Percentiles rank a stretch among this genome's conserved stretches.
Conservation (phyloP, 2,113 vertebrate genomes). For the mouse (Mus musculus) region DNA sequence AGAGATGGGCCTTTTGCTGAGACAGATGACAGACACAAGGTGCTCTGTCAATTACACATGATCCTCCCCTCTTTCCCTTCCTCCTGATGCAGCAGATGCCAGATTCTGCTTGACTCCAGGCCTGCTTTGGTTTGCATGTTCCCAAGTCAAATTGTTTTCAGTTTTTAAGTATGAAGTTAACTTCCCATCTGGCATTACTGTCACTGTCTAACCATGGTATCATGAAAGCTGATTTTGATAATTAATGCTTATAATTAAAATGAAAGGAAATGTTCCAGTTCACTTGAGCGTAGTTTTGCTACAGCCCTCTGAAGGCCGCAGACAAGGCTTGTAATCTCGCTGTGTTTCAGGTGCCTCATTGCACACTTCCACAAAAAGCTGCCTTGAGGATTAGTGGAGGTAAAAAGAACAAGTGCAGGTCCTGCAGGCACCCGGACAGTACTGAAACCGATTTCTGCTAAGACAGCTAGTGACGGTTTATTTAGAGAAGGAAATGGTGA, state of each 20-base stretch:
- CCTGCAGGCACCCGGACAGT: neutral
- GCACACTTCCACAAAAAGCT: neutral
- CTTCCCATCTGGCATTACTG: neutral
- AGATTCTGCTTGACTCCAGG: neutral
- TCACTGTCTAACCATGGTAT: conserved; percentile 23
- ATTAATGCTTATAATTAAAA: conserved; percentile 56
- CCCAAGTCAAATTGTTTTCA: neutral
- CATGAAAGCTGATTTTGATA: conserved; percentile 16
- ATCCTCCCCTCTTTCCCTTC: neutral
- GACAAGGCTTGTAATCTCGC: neutral
- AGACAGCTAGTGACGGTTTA: neutral
- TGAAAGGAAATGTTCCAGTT: conserved; percentile 25
- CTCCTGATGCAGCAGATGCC: neutral
- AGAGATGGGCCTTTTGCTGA: neutral
- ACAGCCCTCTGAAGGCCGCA: neutral
- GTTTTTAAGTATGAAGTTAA: neutral
- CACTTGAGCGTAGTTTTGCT: neutral
- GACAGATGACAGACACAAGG: neutral
- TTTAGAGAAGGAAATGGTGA: neutral
- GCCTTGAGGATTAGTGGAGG: neutral
- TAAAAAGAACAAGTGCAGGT: neutral
- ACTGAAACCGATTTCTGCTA: neutral
- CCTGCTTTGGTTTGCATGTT: conserved; percentile 2
- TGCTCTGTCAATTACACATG: neutral
- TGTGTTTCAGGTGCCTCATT: conserved; percentile 1